Evolutionary conservation across 1,140 invertebrate species (phyloP).

Genomic region (Brachionus calyciflorus): DNA sequence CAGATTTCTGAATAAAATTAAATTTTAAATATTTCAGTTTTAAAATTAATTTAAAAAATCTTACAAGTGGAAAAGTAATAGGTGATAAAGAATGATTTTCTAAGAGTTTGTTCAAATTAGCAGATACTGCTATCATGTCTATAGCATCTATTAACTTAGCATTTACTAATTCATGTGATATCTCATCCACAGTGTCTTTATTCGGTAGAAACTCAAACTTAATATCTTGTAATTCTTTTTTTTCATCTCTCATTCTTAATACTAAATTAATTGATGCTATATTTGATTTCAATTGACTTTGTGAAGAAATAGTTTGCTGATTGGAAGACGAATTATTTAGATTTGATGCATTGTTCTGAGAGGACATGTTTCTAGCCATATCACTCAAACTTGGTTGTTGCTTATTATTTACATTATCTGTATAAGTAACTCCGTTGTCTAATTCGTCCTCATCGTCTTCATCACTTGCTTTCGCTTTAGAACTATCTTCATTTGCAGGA

Average conservation of each 20-base stretch:
- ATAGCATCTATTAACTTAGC: conserved; percentile 45
- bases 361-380: conserved; percentile 7
- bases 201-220: conserved; percentile 43
- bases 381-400: conserved; percentile 2
- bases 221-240: conserved; percentile 47
- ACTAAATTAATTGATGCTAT: conserved; percentile 27
- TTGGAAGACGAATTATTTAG: background rate
- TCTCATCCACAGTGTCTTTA: conserved; percentile 30
- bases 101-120: conserved; percentile 26
- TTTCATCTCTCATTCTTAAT: conserved; percentile 30
- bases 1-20: conserved; percentile 70
- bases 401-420: conserved; percentile 25
- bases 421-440: background rate
- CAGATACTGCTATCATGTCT: conserved; percentile 34
- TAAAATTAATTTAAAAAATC: background rate
- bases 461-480: background rate
- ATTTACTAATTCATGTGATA: conserved; percentile 39
- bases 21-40: background rate
- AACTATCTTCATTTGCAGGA: background rate
- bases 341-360: background rate
- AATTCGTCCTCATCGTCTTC: background rate
- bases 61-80: conserved; percentile 38
- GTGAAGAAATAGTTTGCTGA: background rate
- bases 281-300: background rate
- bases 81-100: conserved; percentile 13